phyloP scores from a whole-genome alignment of 2,888 invertebrate genomes.

The Axea sp. region DNA sequence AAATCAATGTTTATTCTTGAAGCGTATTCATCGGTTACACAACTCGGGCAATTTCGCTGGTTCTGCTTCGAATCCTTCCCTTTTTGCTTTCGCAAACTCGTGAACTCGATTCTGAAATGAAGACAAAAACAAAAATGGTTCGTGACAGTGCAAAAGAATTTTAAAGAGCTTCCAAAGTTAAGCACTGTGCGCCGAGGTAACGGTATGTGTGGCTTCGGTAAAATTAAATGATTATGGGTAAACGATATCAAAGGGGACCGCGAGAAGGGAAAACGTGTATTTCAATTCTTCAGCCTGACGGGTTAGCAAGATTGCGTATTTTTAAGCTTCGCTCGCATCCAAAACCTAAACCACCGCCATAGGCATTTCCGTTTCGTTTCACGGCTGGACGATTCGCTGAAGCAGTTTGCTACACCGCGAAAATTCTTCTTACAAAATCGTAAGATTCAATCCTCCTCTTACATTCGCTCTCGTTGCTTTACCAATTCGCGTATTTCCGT shows the following conservation, averaged over 20 bases:
- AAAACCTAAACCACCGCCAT: conserved; percentile 58
- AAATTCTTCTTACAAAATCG: conserved; percentile 62
- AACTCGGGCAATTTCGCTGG: too few species aligned
- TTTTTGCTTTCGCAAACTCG: too few species aligned
- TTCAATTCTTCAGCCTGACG: conserved; percentile 80
- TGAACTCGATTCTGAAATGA: too few species aligned
- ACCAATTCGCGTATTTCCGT: conserved; percentile 14
- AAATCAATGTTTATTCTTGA: too few species aligned
- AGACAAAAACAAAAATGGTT: conserved; percentile 19
- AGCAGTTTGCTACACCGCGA: conserved; percentile 57
- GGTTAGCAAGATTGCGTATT: conserved; percentile 79
- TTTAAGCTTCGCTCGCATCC: conserved; percentile 76
- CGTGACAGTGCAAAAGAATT: neutral
- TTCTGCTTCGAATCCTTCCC: too few species aligned
- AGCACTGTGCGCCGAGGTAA: conserved; percentile 40
- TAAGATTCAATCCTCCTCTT: conserved; percentile 42
- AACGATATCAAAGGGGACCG: conserved; percentile 79
- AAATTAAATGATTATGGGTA: conserved; percentile 80
- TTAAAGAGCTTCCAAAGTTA: neutral
- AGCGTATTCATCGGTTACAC: too few species aligned
- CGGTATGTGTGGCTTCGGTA: conserved; percentile 67
- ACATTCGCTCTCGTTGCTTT: conserved; percentile 24
- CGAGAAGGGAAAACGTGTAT: conserved; percentile 72
- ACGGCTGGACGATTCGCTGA: conserved; percentile 71
- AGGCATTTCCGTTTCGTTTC: conserved; percentile 78